Evolutionary conservation across 1,140 invertebrate species (phyloP).

Genomic region (Magallana angulata): DNA sequence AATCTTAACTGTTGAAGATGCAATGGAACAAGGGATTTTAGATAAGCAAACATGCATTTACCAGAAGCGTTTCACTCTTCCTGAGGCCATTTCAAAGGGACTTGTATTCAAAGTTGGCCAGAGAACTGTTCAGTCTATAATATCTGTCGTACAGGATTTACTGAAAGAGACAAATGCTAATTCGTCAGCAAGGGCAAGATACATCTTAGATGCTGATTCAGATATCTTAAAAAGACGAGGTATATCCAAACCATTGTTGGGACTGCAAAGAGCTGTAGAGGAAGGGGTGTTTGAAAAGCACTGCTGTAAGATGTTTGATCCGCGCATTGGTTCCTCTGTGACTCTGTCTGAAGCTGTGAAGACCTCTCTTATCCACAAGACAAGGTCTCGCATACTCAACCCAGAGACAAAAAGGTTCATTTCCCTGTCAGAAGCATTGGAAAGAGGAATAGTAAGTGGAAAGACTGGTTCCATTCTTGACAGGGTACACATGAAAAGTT

Average conservation of each 20-base stretch:
- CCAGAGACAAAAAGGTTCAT: slow-evolving; percentile 78
- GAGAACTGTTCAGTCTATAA: slow-evolving; percentile 49
- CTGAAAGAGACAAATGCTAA: slow-evolving; percentile 55
- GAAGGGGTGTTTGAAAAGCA: slow-evolving; percentile 61
- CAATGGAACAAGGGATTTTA: slow-evolving; percentile 52
- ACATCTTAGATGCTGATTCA: slow-evolving; percentile 44
- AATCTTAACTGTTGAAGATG: slow-evolving; percentile 64
- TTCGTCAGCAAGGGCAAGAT: slow-evolving; percentile 43
- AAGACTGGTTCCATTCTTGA: slow-evolving; percentile 88
- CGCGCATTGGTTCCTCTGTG: slow-evolving; percentile 89
- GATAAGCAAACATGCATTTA: slow-evolving; percentile 50
- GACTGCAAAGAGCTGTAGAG: slow-evolving; percentile 82
- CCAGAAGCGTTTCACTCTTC: slow-evolving; percentile 43
- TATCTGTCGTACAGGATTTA: slow-evolving; percentile 50
- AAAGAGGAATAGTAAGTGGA: slow-evolving; percentile 91
- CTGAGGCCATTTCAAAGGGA: slow-evolving; percentile 52
- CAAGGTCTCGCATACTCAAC: slow-evolving; percentile 89
- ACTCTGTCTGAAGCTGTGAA: slow-evolving; percentile 88
- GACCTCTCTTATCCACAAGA: slow-evolving; percentile 83
- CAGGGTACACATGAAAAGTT: slow-evolving; percentile 86
- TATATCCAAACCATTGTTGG: slow-evolving; percentile 86
- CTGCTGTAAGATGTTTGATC: slow-evolving; percentile 91
- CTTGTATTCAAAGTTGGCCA: slow-evolving; percentile 52
- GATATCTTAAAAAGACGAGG: slow-evolving; percentile 79
- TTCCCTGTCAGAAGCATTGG: slow-evolving; percentile 90